These are phyloP conservation scores for Myotis myotis DNA, from an alignment of 2,797 vertebrate species.

Conservation along the genomic window DNA sequence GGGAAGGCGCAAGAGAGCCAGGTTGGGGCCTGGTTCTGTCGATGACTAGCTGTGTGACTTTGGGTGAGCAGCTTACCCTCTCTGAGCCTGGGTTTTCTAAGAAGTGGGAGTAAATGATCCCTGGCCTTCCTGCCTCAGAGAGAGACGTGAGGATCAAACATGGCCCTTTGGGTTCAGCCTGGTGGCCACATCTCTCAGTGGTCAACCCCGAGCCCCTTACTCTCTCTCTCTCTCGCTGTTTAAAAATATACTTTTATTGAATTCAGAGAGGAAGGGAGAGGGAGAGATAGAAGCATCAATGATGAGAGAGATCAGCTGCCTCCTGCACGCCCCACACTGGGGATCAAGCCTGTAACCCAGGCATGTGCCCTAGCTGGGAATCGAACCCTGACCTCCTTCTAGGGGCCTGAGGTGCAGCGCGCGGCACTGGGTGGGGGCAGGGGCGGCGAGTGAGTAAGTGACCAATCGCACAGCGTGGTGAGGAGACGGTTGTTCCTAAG, in stretches of 20 bases:
- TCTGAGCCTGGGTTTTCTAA: background rate
- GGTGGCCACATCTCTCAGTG: background rate
- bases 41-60: background rate
- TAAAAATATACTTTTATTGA: too few species aligned
- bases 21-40: background rate
- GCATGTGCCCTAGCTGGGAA: too few species aligned
- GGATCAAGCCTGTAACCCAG: too few species aligned
- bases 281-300: too few species aligned
- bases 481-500: background rate
- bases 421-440: fast-evolving
- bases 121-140: background rate
- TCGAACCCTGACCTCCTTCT: background rate
- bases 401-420: fast-evolving
- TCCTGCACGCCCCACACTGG: too few species aligned
- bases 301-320: too few species aligned
- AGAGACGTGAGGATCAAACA: background rate
- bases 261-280: too few species aligned
- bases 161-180: background rate
- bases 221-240: background rate
- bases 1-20: fast-evolving
- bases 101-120: background rate
- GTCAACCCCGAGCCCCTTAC: too few species aligned
- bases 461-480: fast-evolving
- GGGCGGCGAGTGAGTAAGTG: too few species aligned
- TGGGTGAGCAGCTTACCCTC: background rate